Conservation (phyloP, 1,140 invertebrate genomes). For the Procambarus virginalis region DNA sequence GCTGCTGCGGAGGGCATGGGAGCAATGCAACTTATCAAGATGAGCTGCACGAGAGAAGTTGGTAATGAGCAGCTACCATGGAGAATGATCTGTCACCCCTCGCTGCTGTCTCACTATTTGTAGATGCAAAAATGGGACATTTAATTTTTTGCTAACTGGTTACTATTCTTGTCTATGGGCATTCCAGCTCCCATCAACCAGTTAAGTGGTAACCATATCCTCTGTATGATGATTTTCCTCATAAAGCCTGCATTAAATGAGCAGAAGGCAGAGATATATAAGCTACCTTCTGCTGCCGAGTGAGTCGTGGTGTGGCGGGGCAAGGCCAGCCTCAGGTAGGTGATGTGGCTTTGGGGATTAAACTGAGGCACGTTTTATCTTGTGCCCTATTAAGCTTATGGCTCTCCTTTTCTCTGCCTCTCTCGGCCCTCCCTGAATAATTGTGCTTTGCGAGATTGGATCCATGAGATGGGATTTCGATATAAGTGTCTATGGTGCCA, state of each 20-base stretch:
- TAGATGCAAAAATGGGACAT: constrained; percentile 1
- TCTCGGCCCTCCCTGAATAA: constrained; percentile 64
- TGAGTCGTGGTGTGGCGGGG: constrained; percentile 66
- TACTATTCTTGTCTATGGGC: constrained; percentile 2
- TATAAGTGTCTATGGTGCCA: constrained; percentile 42
- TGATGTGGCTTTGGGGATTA: constrained; percentile 24
- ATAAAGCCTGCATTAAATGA: constrained; percentile 23
- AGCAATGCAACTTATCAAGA: constrained; percentile 57
- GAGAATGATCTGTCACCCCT: background rate
- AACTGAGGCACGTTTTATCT: constrained; percentile 31
- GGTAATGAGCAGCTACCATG: background rate
- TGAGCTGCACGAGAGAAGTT: constrained; percentile 42
- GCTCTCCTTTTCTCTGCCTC: constrained; percentile 57
- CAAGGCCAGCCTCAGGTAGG: constrained; percentile 56
- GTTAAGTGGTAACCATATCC: constrained; percentile 30
- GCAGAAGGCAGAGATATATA: constrained; percentile 29
- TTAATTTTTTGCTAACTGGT: constrained; percentile 13
- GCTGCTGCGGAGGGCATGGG: constrained; percentile 46
- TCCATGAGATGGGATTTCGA: constrained; percentile 60
- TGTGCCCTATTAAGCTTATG: constrained; percentile 45
- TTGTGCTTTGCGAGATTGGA: constrained; percentile 67
- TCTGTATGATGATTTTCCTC: constrained; percentile 24
- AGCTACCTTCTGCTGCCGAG: constrained; percentile 19
- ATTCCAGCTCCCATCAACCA: constrained; percentile 22
- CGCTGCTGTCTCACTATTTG: constrained; percentile 34